phyloP scores from a whole-genome alignment of 2,113 vertebrate species.

The Peromyscus polionotus region DNA sequence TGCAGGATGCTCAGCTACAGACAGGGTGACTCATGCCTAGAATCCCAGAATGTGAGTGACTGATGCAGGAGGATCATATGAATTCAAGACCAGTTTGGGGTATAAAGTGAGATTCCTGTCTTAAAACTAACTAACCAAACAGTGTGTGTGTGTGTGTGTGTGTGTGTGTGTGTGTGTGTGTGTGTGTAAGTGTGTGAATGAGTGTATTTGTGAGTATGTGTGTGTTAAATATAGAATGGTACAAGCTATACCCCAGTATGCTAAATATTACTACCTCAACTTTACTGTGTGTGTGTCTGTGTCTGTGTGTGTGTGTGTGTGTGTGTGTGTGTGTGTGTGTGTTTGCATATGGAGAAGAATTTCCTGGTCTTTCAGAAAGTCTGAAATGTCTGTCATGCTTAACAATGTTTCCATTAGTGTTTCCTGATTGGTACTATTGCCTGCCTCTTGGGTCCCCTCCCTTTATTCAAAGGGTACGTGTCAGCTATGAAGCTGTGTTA shows the following conservation, averaged over 20 bases:
- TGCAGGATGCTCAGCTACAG: not conserved
- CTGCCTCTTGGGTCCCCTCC: conserved; percentile 19
- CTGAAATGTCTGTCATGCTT: not conserved
- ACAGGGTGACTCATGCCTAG: not conserved
- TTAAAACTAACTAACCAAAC: not conserved
- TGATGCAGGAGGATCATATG: not conserved
- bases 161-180: not conserved
- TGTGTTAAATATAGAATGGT: not conserved
- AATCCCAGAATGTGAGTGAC: not conserved
- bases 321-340: not conserved
- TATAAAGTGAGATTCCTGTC: not conserved
- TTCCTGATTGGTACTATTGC: conserved; percentile 46
- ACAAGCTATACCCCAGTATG: not conserved
- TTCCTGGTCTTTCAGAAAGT: not conserved
- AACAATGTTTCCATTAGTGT: not conserved
- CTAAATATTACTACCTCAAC: not conserved
- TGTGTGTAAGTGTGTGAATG: not conserved
- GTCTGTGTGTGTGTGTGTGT: not conserved
- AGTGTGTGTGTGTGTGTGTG: not conserved
- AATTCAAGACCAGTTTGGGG: too few relatives aligned
- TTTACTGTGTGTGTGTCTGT: not conserved
- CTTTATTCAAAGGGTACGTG: conserved; percentile 46
- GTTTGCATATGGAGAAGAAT: not conserved
- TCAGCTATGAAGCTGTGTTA: conserved; percentile 61
- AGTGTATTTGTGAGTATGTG: too few relatives aligned